Evolutionary conservation across 2,797 vertebrate genomes (phyloP).

Genomic region (Scolopax bukidnonensis): DNA sequence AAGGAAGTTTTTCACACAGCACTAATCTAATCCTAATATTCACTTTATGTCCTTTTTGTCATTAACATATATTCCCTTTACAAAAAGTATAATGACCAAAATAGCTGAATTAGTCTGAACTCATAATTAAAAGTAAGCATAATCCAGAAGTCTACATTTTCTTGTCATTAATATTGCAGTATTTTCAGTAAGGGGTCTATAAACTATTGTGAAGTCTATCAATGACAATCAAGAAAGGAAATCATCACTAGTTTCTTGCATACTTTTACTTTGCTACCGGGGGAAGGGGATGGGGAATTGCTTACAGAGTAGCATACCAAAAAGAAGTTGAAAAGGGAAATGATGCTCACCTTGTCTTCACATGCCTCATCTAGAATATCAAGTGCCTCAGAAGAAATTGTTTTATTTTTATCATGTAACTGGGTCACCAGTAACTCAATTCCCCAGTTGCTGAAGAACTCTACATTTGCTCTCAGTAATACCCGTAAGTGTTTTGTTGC

Average conservation of each 20-base stretch:
- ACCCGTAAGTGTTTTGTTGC: conserved; percentile 94
- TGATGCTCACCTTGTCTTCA: conserved; percentile 89
- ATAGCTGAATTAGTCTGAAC: background rate
- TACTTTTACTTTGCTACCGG: background rate
- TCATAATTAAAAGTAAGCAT: background rate
- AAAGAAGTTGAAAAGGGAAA: background rate
- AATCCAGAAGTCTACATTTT: background rate
- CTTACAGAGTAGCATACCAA: background rate
- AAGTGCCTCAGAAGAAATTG: conserved; percentile 91
- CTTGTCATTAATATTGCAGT: background rate
- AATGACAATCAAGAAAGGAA: background rate
- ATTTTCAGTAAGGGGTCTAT: background rate
- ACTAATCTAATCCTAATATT: background rate
- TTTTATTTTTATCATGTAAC: conserved; percentile 93
- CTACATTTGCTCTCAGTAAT: conserved; percentile 90
- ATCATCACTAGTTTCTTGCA: background rate
- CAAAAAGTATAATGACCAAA: background rate
- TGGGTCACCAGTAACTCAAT: conserved; percentile 95
- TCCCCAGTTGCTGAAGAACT: conserved; percentile 97
- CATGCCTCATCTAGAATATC: conserved; percentile 95
- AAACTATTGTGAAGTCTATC: background rate
- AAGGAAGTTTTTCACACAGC: background rate
- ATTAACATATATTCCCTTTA: background rate
- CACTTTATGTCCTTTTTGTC: background rate
- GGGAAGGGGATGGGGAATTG: background rate